phyloP scores from a whole-genome alignment of 1,140 invertebrate species.

The Monochamus saltuarius region DNA sequence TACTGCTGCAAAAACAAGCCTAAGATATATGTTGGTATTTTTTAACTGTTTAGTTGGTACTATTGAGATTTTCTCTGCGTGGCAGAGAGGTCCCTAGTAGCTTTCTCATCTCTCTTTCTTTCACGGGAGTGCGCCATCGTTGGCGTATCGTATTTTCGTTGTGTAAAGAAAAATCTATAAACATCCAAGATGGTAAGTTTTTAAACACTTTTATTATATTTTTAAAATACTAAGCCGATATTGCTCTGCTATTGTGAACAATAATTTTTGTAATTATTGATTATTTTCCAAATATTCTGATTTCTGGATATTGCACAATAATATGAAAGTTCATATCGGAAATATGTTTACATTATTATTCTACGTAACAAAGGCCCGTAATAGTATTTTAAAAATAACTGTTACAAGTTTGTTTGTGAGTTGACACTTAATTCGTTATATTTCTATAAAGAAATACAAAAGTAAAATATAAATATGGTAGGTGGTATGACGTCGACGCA shows the following conservation, averaged over 20 bases:
- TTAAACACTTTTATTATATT: slow-evolving; percentile 46
- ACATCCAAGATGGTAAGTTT: slow-evolving; percentile 85
- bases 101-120: slow-evolving; percentile 32
- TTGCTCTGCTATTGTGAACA: slow-evolving; percentile 37
- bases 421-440: background rate
- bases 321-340: slow-evolving; percentile 37
- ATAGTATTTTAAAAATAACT: slow-evolving; percentile 6
- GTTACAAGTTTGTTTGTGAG: background rate
- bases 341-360: slow-evolving; percentile 6
- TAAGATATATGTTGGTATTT: no score
- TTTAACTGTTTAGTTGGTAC: no score
- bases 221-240: slow-evolving; percentile 42
- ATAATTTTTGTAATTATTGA: background rate
- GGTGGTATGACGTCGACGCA: background rate
- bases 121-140: slow-evolving; percentile 77
- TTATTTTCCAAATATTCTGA: slow-evolving; percentile 33
- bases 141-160: slow-evolving; percentile 75
- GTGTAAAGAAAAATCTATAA: slow-evolving; percentile 69
- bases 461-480: slow-evolving; percentile 10
- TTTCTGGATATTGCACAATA: slow-evolving; percentile 48
- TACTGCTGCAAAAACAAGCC: no score
- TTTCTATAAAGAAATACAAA: background rate
- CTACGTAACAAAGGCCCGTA: background rate
- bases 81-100: slow-evolving; percentile 16
- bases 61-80: slow-evolving; percentile 14